phyloP scores from a whole-genome alignment of 2,113 vertebrate genomes.

The Eonycteris spelaea region DNA sequence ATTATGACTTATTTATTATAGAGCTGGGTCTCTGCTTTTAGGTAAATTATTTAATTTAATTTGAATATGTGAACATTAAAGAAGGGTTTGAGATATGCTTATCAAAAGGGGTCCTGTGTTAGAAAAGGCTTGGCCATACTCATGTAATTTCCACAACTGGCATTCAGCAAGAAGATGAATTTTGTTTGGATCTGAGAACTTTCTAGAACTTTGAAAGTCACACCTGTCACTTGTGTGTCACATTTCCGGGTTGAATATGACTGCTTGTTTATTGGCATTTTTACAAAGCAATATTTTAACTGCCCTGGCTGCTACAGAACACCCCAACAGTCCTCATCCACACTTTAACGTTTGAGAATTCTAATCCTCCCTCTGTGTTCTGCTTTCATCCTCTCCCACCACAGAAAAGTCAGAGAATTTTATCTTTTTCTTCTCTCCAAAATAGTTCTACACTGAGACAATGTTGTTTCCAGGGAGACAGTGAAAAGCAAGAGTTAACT shows the following conservation, averaged over 20 bases:
- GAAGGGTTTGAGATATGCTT: neutral
- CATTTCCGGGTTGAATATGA: neutral
- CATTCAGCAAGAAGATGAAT: neutral
- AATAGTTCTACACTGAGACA: neutral
- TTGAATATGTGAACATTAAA: neutral
- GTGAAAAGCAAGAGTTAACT: neutral
- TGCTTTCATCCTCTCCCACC: neutral
- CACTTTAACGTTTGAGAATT: too few relatives aligned
- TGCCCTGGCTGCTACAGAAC: neutral
- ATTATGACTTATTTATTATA: neutral
- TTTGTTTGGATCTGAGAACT: neutral
- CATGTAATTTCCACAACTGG: neutral
- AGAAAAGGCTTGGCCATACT: neutral
- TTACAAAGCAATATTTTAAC: neutral
- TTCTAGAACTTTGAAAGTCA: neutral
- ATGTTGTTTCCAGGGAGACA: neutral
- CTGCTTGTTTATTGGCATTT: neutral
- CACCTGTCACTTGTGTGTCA: neutral
- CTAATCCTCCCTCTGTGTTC: accelerated
- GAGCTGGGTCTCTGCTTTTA: neutral
- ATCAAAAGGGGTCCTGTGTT: neutral
- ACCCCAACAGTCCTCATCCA: accelerated
- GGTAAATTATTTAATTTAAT: neutral
- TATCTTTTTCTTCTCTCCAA: neutral
- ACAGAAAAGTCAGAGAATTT: neutral